Percentiles rank a stretch among this genome's conserved stretches.
Conservation (phyloP, 2,113 vertebrate species). For the Scolopax mira region DNA sequence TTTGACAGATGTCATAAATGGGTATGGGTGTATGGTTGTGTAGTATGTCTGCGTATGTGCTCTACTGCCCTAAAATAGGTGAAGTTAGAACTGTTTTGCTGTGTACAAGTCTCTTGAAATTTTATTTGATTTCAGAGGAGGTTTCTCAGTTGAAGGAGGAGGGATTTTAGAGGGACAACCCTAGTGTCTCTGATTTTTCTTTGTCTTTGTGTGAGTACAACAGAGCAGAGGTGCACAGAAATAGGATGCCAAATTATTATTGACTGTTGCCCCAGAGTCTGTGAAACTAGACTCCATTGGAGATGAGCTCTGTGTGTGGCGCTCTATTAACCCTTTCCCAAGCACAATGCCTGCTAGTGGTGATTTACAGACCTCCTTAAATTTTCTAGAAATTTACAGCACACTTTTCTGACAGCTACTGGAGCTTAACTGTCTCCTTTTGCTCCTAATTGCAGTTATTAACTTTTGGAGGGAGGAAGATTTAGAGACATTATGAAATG, state of each 20-base stretch:
- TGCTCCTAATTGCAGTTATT: constrained; percentile 23
- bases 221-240: background rate
- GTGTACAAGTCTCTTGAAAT: background rate
- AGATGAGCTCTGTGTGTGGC: background rate
- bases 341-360: background rate
- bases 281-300: background rate
- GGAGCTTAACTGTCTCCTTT: background rate
- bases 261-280: background rate
- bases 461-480: constrained; percentile 1
- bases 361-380: background rate
- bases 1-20: background rate
- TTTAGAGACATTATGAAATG: background rate
- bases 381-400: background rate
- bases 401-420: background rate
- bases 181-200: background rate
- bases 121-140: background rate
- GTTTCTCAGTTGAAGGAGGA: background rate
- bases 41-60: background rate
- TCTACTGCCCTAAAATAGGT: background rate
- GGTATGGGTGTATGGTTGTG: background rate
- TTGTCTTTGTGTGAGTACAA: background rate
- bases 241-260: background rate
- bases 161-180: background rate
- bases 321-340: background rate
- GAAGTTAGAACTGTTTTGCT: background rate